Conservation (phyloP, 2,888 invertebrate species). For the Luperina testacea region DNA sequence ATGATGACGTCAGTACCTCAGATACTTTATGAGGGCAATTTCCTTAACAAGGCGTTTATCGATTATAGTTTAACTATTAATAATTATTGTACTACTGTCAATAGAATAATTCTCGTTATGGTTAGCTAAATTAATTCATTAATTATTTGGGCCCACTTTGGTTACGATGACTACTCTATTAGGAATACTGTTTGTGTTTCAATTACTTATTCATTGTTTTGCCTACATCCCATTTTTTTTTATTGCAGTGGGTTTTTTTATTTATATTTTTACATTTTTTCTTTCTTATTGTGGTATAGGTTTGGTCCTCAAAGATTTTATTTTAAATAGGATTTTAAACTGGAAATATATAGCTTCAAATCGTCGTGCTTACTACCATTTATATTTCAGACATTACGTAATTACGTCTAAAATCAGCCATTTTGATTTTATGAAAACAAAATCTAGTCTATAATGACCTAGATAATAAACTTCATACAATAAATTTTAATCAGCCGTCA, state of each 20-base stretch:
- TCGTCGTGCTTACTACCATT: not conserved
- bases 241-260: too few species aligned
- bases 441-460: not conserved
- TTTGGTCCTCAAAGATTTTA: not conserved
- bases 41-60: slow-evolving; percentile 48
- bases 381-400: not conserved
- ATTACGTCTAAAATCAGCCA: not conserved
- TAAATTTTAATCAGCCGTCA: not conserved
- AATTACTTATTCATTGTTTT: not conserved
- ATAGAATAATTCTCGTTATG: slow-evolving; percentile 32
- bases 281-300: not conserved
- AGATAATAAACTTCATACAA: too few species aligned
- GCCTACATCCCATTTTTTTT: too few species aligned
- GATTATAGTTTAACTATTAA: slow-evolving; percentile 38
- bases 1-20: slow-evolving; percentile 25
- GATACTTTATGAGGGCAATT: slow-evolving; percentile 31
- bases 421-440: not conserved
- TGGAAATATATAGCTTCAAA: not conserved
- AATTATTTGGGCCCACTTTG: slow-evolving; percentile 22
- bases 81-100: slow-evolving; percentile 24
- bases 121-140: slow-evolving; percentile 4
- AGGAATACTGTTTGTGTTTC: not conserved
- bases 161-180: slow-evolving; percentile 15
- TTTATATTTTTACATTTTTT: too few species aligned
- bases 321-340: not conserved